Evolutionary conservation across 2,797 vertebrate genomes (phyloP).

Genomic region (Pterois miles): DNA sequence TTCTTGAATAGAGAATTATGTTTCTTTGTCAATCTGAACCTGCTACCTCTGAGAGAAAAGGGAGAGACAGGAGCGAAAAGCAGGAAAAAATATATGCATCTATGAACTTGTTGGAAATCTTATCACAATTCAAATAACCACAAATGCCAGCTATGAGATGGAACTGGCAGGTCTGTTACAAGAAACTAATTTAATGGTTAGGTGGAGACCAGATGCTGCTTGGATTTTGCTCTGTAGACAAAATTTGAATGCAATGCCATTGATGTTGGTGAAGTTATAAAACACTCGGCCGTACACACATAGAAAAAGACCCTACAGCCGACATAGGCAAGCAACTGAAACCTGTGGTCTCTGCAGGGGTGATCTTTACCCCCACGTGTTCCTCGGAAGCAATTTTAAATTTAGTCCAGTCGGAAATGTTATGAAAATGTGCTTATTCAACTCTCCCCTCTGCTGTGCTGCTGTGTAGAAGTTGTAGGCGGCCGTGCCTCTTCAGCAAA

Average conservation of each 20-base stretch:
- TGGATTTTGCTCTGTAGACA: not conserved
- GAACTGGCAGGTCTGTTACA: not conserved
- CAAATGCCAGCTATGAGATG: not conserved
- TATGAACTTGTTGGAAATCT: not conserved
- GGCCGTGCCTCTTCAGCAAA: conserved; percentile 46
- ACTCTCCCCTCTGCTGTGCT: conserved; percentile 4
- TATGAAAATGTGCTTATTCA: conserved; percentile 44
- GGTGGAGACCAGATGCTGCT: not conserved
- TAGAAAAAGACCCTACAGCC: not conserved
- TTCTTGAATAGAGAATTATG: not conserved
- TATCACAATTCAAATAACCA: not conserved
- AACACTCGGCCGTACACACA: not conserved
- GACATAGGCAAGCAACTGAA: not conserved
- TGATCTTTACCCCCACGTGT: not conserved
- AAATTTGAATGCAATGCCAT: not conserved
- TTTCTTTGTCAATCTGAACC: not conserved
- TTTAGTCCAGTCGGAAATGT: conserved; percentile 29
- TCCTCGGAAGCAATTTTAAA: conserved; percentile 14
- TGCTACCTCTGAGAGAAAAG: not conserved
- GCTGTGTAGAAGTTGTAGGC: conserved; percentile 30
- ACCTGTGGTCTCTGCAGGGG: not conserved
- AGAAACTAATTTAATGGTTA: not conserved
- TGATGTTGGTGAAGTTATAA: not conserved
- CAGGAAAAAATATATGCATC: not conserved
- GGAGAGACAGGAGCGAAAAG: not conserved